These are phyloP conservation scores for Meteorus colon DNA, from an alignment of 2,888 invertebrate species.

Conservation along the genomic window DNA sequence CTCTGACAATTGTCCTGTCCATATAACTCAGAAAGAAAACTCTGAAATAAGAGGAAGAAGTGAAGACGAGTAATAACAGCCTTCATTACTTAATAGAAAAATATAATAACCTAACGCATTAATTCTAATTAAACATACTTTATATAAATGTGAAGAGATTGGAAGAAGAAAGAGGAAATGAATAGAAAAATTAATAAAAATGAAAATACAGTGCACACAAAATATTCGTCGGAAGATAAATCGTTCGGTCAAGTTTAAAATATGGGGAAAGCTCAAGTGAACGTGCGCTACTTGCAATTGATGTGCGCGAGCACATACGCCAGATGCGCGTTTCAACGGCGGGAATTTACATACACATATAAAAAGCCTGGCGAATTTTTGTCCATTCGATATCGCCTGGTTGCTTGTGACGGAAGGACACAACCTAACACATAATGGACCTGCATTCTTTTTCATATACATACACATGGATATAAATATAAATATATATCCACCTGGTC, in stretches of 20 bases:
- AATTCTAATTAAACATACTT: background rate
- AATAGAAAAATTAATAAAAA: slow-evolving; percentile 11
- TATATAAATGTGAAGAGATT: background rate
- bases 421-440: slow-evolving; percentile 46
- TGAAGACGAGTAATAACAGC: background rate
- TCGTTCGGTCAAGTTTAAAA: slow-evolving; percentile 19
- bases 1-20: slow-evolving; percentile 11
- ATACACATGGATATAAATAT: background rate
- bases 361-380: slow-evolving; percentile 3
- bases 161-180: background rate
- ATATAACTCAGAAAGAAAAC: slow-evolving; percentile 2
- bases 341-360: background rate
- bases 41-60: background rate
- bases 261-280: slow-evolving; percentile 9
- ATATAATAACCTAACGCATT: background rate
- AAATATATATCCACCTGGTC: slow-evolving; percentile 4
- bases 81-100: background rate
- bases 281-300: background rate
- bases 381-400: slow-evolving; percentile 18
- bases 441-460: slow-evolving; percentile 48
- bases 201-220: background rate
- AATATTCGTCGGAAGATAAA: slow-evolving; percentile 41
- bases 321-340: background rate
- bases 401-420: slow-evolving; percentile 44
- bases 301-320: background rate